Percentiles rank a stretch among this genome's conserved stretches.
Evolutionary conservation across 2,797 vertebrate species (phyloP).

Genomic region (Rhincodon typus): DNA sequence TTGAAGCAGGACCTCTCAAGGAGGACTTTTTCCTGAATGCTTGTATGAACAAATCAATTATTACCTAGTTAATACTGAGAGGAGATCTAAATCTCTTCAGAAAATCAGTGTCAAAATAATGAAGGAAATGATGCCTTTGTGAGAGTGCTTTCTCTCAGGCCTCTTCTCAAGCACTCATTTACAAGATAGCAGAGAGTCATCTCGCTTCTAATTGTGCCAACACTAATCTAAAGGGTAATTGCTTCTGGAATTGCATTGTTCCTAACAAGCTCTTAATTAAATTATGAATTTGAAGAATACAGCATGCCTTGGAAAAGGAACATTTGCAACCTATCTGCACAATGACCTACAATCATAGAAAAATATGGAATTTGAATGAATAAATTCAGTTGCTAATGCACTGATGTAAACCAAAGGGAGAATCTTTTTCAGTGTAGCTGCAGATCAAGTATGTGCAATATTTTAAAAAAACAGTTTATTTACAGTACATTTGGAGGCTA

Average conservation of each 20-base stretch:
- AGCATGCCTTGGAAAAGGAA: not conserved
- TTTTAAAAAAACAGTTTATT: not conserved
- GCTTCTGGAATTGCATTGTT: not conserved
- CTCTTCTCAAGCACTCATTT: constrained; percentile 29
- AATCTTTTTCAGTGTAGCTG: not conserved
- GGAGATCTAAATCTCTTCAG: constrained; percentile 31
- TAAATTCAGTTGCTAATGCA: not conserved
- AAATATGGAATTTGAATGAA: not conserved
- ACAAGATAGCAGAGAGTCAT: not conserved
- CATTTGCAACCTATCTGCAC: not conserved
- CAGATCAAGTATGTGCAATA: not conserved
- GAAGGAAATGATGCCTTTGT: not conserved
- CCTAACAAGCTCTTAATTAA: constrained; percentile 31
- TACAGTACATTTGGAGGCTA: not conserved
- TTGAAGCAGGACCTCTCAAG: not conserved
- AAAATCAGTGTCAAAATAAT: constrained; percentile 31
- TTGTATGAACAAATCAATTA: constrained; percentile 24
- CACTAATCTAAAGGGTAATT: constrained; percentile 22
- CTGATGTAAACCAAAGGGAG: not conserved
- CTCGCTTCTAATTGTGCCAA: constrained; percentile 5
- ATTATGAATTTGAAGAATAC: constrained; percentile 16
- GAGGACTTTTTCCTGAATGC: not conserved
- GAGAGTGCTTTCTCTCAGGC: constrained; percentile 31
- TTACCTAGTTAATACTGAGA: not conserved
- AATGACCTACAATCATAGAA: not conserved